Evolutionary conservation across 2,888 invertebrate species (phyloP).

Genomic region (Nasonia oneida): DNA sequence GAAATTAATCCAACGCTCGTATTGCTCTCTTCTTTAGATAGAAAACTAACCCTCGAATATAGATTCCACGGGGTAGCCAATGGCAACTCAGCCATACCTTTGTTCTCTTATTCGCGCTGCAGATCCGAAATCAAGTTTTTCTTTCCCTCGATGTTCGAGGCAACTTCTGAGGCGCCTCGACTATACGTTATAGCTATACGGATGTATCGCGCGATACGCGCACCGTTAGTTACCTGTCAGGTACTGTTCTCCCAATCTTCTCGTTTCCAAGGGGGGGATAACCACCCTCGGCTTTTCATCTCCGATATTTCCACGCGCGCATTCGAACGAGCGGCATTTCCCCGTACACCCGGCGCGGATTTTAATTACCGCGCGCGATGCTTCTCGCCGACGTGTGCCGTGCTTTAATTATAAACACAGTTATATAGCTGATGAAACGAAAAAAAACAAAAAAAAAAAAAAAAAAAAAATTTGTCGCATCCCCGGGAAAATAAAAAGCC

Average conservation of each 20-base stretch:
- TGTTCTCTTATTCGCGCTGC: slow-evolving; percentile 58
- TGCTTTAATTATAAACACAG: background rate
- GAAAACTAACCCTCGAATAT: no score
- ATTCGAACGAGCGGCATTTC: background rate
- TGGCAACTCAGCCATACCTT: slow-evolving; percentile 57
- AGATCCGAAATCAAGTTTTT: slow-evolving; percentile 56
- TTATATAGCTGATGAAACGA: no score
- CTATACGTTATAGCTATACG: no score
- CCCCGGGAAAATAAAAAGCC: background rate
- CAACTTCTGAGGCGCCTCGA: background rate
- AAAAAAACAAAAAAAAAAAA: background rate
- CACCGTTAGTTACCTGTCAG: slow-evolving; percentile 28
- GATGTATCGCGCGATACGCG: background rate
- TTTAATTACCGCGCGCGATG: no score
- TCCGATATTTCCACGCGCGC: background rate
- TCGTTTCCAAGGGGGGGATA: background rate
- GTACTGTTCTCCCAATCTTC: background rate
- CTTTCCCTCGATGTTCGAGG: background rate
- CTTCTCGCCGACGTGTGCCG: background rate
- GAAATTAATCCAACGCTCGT: no score
- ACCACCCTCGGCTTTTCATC: background rate
- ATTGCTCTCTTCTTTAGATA: no score
- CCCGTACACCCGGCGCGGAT: no score
- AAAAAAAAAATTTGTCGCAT: background rate
- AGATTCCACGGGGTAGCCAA: slow-evolving; percentile 53